These are phyloP conservation scores for Carapus acus DNA, from an alignment of 2,797 vertebrate genomes.

Conservation along the genomic window DNA sequence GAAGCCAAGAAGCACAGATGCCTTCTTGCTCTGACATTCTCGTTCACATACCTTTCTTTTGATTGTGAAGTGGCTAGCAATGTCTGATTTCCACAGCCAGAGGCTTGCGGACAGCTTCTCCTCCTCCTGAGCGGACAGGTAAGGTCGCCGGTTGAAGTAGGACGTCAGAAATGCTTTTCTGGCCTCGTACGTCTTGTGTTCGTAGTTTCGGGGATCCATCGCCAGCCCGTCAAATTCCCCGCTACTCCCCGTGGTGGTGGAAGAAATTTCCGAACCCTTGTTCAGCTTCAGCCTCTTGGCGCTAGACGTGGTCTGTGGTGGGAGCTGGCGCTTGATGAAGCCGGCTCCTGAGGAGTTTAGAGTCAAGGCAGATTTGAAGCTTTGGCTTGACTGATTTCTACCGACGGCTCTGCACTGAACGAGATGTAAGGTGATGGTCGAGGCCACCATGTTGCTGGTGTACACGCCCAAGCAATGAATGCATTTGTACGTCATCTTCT, in stretches of 20 bases:
- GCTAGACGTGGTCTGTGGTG: conserved; percentile 71
- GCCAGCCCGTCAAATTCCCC: conserved; percentile 81
- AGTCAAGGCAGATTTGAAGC: conserved; percentile 77
- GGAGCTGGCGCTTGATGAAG: conserved; percentile 83
- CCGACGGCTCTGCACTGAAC: conserved; percentile 95
- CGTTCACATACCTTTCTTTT: conserved; percentile 82
- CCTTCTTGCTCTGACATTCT: conserved; percentile 78
- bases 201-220: conserved; percentile 88
- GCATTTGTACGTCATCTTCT: conserved; percentile 97
- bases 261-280: conserved; percentile 62
- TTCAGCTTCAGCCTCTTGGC: conserved; percentile 83
- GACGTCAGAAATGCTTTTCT: conserved; percentile 91
- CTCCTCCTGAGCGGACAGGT: conserved; percentile 83
- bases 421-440: conserved; percentile 94
- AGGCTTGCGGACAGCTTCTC: conserved; percentile 90
- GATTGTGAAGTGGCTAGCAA: conserved; percentile 86
- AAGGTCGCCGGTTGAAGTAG: conserved; percentile 92
- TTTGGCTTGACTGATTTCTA: conserved; percentile 81
- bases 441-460: conserved; percentile 98
- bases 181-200: conserved; percentile 90
- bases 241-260: conserved; percentile 73
- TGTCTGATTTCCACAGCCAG: conserved; percentile 97
- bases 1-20: conserved; percentile 87
- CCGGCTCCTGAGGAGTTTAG: conserved; percentile 73
- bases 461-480: conserved; percentile 98